These are phyloP conservation scores for Anoplolepis gracilipes DNA, from an alignment of 1,140 invertebrate species.

Conservation along the genomic window DNA sequence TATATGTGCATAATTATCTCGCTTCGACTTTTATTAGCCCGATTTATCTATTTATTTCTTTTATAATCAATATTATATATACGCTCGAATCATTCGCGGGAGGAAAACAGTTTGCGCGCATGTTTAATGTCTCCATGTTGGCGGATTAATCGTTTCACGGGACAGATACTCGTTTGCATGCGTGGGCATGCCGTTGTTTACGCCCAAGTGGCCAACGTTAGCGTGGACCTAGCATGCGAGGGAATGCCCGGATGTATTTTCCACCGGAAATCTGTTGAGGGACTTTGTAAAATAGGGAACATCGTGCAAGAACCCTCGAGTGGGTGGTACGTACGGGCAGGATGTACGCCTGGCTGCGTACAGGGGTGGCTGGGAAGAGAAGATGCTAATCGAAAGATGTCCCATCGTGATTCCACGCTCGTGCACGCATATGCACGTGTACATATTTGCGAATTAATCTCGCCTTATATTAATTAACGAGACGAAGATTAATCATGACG, in stretches of 20 bases:
- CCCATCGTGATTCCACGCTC: not conserved
- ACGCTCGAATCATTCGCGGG: not conserved
- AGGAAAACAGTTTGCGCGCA: not conserved
- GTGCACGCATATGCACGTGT: not conserved
- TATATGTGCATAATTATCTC: too few relatives aligned
- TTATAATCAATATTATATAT: too few relatives aligned
- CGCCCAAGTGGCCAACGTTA: not conserved
- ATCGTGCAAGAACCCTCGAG: not conserved
- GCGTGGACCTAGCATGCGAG: not conserved
- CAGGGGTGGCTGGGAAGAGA: constrained; percentile 19
- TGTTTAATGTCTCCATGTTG: not conserved
- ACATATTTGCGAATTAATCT: not conserved
- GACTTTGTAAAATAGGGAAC: constrained; percentile 1
- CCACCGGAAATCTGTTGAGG: constrained; percentile 41
- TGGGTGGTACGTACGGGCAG: not conserved
- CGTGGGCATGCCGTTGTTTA: constrained; percentile 42
- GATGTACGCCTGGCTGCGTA: constrained; percentile 38
- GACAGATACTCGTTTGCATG: constrained; percentile 10
- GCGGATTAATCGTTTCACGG: not conserved
- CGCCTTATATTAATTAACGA: not conserved
- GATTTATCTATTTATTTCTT: too few relatives aligned
- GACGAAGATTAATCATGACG: not conserved
- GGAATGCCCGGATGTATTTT: constrained; percentile 36
- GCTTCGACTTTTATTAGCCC: too few relatives aligned
- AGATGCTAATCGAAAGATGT: constrained; percentile 38